Evolutionary conservation across 2,888 invertebrate species (phyloP), one percentile per base, ranked within the genome.

Genomic region (Antheraea yamamai): DNA sequence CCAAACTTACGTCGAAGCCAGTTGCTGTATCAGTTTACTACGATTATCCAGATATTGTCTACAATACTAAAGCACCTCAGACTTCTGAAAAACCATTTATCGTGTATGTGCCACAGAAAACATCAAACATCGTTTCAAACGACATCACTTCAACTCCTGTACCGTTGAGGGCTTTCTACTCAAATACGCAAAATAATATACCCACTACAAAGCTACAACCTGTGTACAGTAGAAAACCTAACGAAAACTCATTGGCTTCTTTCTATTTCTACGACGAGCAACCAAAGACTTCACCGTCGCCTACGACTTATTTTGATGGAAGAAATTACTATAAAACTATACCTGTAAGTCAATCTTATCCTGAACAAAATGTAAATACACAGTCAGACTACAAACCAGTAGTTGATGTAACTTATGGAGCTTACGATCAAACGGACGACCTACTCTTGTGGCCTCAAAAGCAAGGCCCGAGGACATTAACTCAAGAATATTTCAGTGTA

Each of bases 261-360:
- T 97, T 96, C 88, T 97, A 96, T 82, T 97, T 96, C 84, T 97
- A 96, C 81, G 96, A 97, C 78, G 97, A 97, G 84, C 94, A 95
- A 80, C 92, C 94, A 0, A 93, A 94, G 81, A 94, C 95, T 16
- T 95, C 96, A 35, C 96, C 96, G 18, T 90, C 95, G 47, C 96
- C 96, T 1, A 92, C 95, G 74, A 90, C 94, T 2, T 95, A 87
- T 82, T 95, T 91, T 79, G 94, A 95, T 78, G 93, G 94, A 64
- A 88, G 92, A 76, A 92, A 95, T 81, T 94, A 92, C 79, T 95
- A 94, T 80, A 92, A 93, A 81, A 91, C 93, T 64, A 90, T 92
- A 74, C 91, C 92, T 72, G 83, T 83, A 35, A 87, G 79, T 77
- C 78, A 84, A 4, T 83, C 85, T n/a, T 88, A 85, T 75, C 84